phyloP scores from a whole-genome alignment of 2,113 vertebrate genomes.

The Henicopernis longicauda region DNA sequence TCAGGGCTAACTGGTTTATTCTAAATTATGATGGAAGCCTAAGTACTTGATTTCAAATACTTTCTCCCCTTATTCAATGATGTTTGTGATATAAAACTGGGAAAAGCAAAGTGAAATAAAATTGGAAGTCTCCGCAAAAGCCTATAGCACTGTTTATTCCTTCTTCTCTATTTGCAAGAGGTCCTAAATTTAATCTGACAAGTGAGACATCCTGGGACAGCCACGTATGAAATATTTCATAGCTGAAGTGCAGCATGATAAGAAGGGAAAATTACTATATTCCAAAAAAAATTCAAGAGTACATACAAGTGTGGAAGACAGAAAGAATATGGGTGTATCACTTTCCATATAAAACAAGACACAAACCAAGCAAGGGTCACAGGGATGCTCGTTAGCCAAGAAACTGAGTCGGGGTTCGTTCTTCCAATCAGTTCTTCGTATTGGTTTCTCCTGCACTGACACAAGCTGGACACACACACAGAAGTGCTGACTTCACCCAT shows the following conservation, averaged over 20 bases:
- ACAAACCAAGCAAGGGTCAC: not conserved
- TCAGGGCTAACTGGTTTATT: not conserved
- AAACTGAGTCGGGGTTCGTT: accelerated
- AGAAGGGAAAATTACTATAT: not conserved
- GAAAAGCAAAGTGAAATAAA: slow-evolving; percentile 46
- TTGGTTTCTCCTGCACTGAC: not conserved
- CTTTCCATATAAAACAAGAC: not conserved
- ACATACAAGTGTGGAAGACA: not conserved
- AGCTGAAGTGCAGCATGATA: not conserved
- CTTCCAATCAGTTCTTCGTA: not conserved
- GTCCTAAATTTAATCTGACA: not conserved
- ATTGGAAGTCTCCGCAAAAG: not conserved
- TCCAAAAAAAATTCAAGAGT: not conserved
- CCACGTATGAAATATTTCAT: not conserved
- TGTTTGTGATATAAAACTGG: not conserved
- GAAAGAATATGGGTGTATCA: not conserved
- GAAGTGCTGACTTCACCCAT: accelerated
- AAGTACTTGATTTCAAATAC: not conserved
- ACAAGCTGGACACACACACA: not conserved
- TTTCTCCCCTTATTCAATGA: not conserved
- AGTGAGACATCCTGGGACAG: not conserved
- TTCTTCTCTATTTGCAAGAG: not conserved
- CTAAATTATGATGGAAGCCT: not conserved
- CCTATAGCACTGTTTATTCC: not conserved
- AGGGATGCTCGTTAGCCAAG: not conserved